Evolutionary conservation across 2,797 vertebrate species (phyloP), one percentile per base, ranked within the genome.

Genomic region (Octomys mimax): DNA sequence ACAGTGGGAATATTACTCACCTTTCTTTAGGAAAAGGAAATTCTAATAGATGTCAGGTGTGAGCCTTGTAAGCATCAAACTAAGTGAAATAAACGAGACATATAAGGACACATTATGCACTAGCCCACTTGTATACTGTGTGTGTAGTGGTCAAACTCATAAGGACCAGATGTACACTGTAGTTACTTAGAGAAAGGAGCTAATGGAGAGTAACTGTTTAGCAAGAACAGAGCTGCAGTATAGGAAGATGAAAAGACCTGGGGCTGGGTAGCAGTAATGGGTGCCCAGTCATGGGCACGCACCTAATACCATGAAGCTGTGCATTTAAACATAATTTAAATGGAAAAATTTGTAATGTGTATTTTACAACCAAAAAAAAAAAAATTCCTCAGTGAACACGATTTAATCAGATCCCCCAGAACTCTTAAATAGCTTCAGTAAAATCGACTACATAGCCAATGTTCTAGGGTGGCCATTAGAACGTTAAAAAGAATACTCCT

Each of bases 401-500:
- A 52, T 89, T 83, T 88, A 87, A 79, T 96, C 62, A 36, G n/a
- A 75, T 95, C 89, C 90, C 21, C 42, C 87, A 91, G 70, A 68
- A 92, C 79, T 80, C 81, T 83, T 81, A 68, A 77, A 64, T 5
- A 86, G 33, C 33, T 75, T 36, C 18, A 49, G 59, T 59, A 85
- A 94, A 87, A 13, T 78, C 33, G 26, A 49, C 59, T 33, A 31
- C 2, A 61, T 3, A 64, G 36, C 52, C 77, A 82, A 96, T 79
- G 46, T 89, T 42, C 31, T 52, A 59, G 19, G 21, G 93, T 49
- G 24, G 9, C 31, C 57, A 36, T n/a, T 6, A 14, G 80, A 84
- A 92, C 14, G 1, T 78, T 54, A 49, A 82, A 61, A 12, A 6
- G 64, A 95, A 77, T 59, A 95, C 33, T 78, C 54, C 31, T 33